Evolutionary conservation across 2,888 invertebrate genomes (phyloP).

Genomic region (Diadegma fenestrale): DNA sequence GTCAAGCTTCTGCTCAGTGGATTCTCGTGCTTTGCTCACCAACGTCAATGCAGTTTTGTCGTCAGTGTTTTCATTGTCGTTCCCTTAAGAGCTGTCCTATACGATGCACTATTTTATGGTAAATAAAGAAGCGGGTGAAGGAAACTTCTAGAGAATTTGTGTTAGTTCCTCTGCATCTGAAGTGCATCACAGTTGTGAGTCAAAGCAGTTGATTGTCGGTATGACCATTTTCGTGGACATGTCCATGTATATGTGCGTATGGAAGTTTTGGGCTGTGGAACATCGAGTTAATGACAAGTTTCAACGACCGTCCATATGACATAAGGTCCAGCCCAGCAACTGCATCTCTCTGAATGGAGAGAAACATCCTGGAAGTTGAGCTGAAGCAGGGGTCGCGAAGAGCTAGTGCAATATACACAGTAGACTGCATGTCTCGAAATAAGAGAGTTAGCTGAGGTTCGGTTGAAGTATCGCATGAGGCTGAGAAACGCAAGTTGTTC

Average conservation of each 20-base stretch:
- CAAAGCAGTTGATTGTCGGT: conserved; percentile 23
- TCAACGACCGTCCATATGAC: conserved; percentile 45
- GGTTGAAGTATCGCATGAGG: conserved; percentile 22
- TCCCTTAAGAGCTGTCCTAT: not conserved
- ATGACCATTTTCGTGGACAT: conserved; percentile 26
- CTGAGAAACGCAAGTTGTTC: conserved; percentile 47
- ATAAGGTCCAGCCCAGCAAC: conserved; percentile 12
- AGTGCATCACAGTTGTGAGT: conserved; percentile 16
- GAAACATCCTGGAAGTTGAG: conserved; percentile 36
- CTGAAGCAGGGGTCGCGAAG: conserved; percentile 33
- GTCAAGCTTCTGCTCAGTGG: not conserved
- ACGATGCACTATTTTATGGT: not conserved
- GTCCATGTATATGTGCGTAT: not conserved
- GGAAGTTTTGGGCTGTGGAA: conserved; percentile 6
- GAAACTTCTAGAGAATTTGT: not conserved
- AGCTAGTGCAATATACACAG: conserved; percentile 27
- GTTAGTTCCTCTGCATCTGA: not conserved
- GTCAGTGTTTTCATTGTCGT: not conserved
- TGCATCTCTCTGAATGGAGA: conserved; percentile 18
- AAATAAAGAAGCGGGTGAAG: not conserved
- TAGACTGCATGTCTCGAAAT: conserved; percentile 18
- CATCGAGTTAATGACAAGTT: conserved; percentile 45
- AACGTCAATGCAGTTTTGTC: not conserved
- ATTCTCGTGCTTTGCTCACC: not conserved
- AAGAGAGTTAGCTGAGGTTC: conserved; percentile 57